Percentiles rank a stretch among this genome's conserved stretches.
phyloP scores from a whole-genome alignment of 1,140 invertebrate species.

The Drosophila lini region DNA sequence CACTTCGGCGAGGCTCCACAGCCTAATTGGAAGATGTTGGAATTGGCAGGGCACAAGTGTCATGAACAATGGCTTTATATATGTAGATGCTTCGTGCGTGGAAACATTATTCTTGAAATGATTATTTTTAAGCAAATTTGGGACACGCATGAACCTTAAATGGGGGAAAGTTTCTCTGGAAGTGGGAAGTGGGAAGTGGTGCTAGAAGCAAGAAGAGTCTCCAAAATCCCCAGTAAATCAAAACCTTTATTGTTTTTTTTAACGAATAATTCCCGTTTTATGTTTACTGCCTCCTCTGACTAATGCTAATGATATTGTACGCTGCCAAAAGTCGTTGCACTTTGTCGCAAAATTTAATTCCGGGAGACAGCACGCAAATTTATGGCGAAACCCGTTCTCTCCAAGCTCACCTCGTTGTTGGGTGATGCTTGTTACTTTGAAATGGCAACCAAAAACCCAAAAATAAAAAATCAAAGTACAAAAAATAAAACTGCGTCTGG shows the following conservation, averaged over 20 bases:
- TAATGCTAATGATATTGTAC: constrained; percentile 47
- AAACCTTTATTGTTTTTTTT: not conserved
- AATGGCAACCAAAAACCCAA: not conserved
- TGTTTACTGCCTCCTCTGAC: constrained; percentile 26
- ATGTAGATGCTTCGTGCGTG: not conserved
- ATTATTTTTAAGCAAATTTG: constrained; percentile 1
- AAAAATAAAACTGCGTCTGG: not conserved
- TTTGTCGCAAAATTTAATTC: constrained; percentile 35
- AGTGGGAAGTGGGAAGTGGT: not conserved
- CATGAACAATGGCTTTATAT: not conserved
- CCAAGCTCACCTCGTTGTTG: not conserved
- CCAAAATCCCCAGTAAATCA: not conserved
- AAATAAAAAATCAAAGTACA: not conserved
- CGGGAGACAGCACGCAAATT: constrained; percentile 10
- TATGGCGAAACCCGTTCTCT: constrained; percentile 39
- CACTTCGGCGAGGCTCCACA: not conserved
- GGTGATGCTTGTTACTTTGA: constrained; percentile 13
- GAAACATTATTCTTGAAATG: not conserved
- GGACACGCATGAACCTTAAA: constrained; percentile 3
- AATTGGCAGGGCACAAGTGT: not conserved
- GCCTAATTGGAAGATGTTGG: constrained; percentile 3
- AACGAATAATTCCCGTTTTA: not conserved
- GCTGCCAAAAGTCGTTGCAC: constrained; percentile 57
- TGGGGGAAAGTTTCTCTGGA: constrained; percentile 2
- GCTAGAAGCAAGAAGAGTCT: not conserved